Evolutionary conservation across 2,797 vertebrate genomes (phyloP).

Genomic region (Anisognathus igniventris): DNA sequence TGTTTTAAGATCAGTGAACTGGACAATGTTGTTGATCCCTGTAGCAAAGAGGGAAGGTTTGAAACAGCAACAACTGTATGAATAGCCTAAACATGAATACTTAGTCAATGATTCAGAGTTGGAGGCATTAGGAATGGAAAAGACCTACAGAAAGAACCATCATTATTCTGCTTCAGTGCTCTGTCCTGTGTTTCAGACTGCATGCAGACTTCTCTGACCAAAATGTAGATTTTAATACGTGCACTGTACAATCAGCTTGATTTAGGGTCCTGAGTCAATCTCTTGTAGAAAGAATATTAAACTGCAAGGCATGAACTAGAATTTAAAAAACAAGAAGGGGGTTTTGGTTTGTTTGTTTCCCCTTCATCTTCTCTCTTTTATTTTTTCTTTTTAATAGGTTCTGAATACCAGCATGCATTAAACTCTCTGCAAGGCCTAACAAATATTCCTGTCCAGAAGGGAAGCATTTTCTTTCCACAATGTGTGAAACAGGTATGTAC

Average conservation of each 20-base stretch:
- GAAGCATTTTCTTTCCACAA: neutral
- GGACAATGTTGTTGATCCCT: constrained; percentile 42
- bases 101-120: constrained; percentile 4
- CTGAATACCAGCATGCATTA: neutral
- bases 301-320: neutral
- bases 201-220: neutral
- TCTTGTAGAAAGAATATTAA: neutral
- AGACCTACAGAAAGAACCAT: neutral
- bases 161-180: constrained; percentile 16
- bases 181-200: neutral
- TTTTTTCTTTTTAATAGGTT: neutral
- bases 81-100: neutral
- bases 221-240: neutral
- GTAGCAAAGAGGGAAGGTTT: constrained; percentile 5
- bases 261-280: neutral
- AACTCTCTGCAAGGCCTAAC: neutral
- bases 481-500: neutral
- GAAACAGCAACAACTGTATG: neutral
- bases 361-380: neutral
- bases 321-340: neutral
- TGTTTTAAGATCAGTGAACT: constrained; percentile 16
- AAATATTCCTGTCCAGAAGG: neutral
- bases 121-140: constrained; percentile 3
- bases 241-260: neutral
- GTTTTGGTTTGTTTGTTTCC: neutral